Percentiles rank a stretch among this genome's conserved stretches.
Evolutionary conservation across 2,888 invertebrate genomes (phyloP).

Genomic region (Falcaria lacertinaria): DNA sequence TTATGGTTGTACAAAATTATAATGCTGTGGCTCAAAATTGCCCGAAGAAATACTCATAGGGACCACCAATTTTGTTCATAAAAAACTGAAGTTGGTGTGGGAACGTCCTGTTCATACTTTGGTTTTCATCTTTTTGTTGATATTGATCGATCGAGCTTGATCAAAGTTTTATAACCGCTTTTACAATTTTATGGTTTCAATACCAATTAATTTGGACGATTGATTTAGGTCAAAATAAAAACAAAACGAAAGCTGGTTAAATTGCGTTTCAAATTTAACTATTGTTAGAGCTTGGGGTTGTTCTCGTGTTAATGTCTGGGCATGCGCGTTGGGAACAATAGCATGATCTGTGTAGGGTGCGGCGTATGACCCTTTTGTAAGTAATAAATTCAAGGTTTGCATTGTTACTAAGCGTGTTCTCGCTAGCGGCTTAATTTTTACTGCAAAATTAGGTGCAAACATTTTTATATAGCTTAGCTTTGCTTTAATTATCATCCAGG

Average conservation of each 20-base stretch:
- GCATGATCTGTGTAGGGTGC: conserved; percentile 28
- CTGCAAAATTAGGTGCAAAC: neutral
- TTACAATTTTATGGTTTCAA: conserved; percentile 40
- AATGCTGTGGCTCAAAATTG: conserved; percentile 64
- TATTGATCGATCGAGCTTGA: conserved; percentile 33
- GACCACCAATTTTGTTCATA: conserved; percentile 37
- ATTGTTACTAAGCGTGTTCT: conserved; percentile 3
- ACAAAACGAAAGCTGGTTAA: neutral
- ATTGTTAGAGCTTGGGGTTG: conserved; percentile 29
- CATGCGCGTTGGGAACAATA: conserved; percentile 43
- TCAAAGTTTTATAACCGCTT: conserved; percentile 39
- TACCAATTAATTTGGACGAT: conserved; percentile 14
- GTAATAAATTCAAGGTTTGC: conserved; percentile 32
- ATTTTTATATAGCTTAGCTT: neutral
- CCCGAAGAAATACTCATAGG: conserved; percentile 43
- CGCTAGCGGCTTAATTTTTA: conserved; percentile 1
- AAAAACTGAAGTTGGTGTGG: conserved; percentile 57
- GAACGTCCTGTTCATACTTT: conserved; percentile 54
- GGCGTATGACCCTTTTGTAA: conserved; percentile 44
- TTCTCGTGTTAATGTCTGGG: conserved; percentile 30
- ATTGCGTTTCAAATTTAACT: conserved; percentile 4
- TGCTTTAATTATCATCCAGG: neutral
- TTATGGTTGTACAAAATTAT: conserved; percentile 66
- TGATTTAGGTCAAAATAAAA: neutral
- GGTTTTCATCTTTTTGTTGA: conserved; percentile 37